Evolutionary conservation across 2,888 invertebrate genomes (phyloP), one percentile per base, ranked within the genome.

Genomic region (Athrips mouffetella): DNA sequence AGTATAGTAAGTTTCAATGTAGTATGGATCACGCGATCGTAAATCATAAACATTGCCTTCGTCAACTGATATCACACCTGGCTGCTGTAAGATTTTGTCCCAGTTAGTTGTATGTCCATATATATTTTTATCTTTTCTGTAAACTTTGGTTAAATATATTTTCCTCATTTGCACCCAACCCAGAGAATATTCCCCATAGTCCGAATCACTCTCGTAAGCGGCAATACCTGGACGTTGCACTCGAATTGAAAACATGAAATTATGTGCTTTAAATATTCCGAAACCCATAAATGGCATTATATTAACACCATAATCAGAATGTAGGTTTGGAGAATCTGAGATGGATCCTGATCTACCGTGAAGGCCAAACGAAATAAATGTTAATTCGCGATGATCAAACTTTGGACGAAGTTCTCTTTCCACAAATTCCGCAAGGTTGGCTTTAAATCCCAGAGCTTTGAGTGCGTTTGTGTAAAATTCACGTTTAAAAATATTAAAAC

Each of bases 131-230:
- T 37, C 20, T 20, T 20, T 16, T 2, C n/a, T 20, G 10, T 16
- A 35, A 18, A 18, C 10, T 3, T 35, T 18, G 16, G 35, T 35
- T 6, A 35, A n/a, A 18, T 35, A 35, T n/a, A 35, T 8, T 35
- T 35, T 35, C 35, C 35, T 35, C 35, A 35, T 35, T 35, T 35
- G 37, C 3, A 37, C n/a, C 37, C 37, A 37, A 20, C 37, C 37
- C 2, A 37, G 20, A 37, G n/a, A 1, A 37, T 18, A 37, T 37
- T 37, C 37, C 1, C 37, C 37, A n/a, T 37, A 10, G 10, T 20
- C 4, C n/a, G 16, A 10, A 10, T 37, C 37, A 10, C 20, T 20
- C 20, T 37, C 37, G 20, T 37, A 37, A 1, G 37, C 37, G 11
- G 37, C 37, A 10, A 37, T 37, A 6, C 37, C n/a, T 2, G 5